Percentiles rank a stretch among this genome's conserved stretches.
Evolutionary conservation across 2,888 invertebrate species (phyloP).

Genomic region (Xylota segnis): DNA sequence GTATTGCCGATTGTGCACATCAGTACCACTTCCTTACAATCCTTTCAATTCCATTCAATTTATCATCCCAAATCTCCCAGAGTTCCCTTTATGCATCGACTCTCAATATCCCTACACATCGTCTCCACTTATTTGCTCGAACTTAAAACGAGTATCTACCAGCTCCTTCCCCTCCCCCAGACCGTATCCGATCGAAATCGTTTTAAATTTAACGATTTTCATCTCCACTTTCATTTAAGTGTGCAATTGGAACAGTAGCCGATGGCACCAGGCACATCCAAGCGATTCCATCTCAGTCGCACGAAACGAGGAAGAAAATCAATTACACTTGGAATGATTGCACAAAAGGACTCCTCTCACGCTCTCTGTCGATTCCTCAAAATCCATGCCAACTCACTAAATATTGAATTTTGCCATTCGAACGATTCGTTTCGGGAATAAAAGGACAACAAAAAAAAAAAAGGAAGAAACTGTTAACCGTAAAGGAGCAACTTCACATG

Average conservation of each 20-base stretch:
- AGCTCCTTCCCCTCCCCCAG: neutral
- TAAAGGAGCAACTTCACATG: neutral
- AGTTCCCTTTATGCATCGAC: too few species aligned
- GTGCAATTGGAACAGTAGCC: conserved; percentile 31
- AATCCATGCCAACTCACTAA: conserved; percentile 15
- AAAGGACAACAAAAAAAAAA: too few species aligned
- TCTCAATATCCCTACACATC: too few species aligned
- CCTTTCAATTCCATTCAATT: too few species aligned
- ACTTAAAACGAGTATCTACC: neutral
- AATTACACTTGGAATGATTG: conserved; percentile 61
- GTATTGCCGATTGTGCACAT: too few species aligned
- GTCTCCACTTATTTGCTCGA: too few species aligned
- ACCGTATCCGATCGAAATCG: conserved; percentile 12
- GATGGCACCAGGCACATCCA: conserved; percentile 26
- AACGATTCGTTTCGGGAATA: conserved; percentile 1
- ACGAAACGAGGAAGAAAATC: conserved; percentile 38
- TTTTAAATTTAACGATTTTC: conserved; percentile 51
- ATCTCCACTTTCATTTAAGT: conserved; percentile 31
- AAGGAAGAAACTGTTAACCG: neutral
- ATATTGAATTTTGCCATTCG: conserved; percentile 46
- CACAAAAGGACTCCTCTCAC: conserved; percentile 40
- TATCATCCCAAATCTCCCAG: too few species aligned
- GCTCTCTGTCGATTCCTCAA: neutral
- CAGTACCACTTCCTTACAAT: too few species aligned
- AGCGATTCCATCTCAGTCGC: conserved; percentile 24